Percentiles rank a stretch among this genome's conserved stretches.
phyloP scores from a whole-genome alignment of 2,888 invertebrate species.

The Dorcus hopei region DNA sequence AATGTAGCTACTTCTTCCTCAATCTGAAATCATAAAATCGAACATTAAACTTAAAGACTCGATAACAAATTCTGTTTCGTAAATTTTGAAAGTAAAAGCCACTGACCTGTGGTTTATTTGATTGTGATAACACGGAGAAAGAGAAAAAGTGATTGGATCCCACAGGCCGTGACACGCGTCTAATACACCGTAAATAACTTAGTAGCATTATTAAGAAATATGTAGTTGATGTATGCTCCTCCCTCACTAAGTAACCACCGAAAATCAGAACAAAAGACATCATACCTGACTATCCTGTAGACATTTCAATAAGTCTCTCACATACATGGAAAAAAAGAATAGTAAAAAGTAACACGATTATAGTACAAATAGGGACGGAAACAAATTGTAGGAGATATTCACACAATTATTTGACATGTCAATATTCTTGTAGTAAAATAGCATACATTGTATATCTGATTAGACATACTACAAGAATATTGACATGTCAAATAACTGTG shows the following conservation, averaged over 20 bases:
- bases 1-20: conserved; percentile 81
- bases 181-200: conserved; percentile 34
- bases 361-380: too few species aligned
- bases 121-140: conserved; percentile 28
- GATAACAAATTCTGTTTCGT: not conserved
- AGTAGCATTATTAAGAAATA: conserved; percentile 22
- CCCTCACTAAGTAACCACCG: conserved; percentile 6
- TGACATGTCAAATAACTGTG: too few species aligned
- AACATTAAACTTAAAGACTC: too few species aligned
- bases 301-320: conserved; percentile 37
- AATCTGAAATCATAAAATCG: conserved; percentile 60
- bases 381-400: too few species aligned
- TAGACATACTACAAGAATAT: too few species aligned
- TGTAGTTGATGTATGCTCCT: not conserved
- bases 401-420: too few species aligned
- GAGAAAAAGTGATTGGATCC: conserved; percentile 26
- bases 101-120: conserved; percentile 46
- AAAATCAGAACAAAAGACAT: conserved; percentile 28
- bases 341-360: too few species aligned
- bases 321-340: conserved; percentile 31
- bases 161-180: conserved; percentile 43
- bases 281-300: conserved; percentile 39
- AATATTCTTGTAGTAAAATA: too few species aligned
- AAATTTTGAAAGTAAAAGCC: conserved; percentile 20
- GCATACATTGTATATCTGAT: too few species aligned